Evolutionary conservation across 1,140 invertebrate genomes (phyloP), one percentile per base, ranked within the genome.

Genomic region (Maniola jurtina): DNA sequence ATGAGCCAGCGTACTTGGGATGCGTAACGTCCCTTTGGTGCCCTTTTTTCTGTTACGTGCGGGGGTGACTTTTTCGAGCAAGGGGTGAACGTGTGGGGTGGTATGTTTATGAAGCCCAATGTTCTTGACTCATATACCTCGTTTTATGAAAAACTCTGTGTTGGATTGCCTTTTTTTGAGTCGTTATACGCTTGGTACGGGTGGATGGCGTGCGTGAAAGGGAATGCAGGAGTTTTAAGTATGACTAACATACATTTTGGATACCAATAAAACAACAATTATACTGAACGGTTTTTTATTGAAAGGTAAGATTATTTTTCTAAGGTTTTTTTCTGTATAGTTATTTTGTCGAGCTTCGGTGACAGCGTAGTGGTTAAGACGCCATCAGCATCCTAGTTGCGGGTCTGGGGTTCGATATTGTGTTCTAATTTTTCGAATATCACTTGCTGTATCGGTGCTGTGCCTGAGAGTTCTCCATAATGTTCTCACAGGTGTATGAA

Each of bases 81-180:
- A 89, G 84, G 86, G 87, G 87, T 89, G 87, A 87, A 77, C 62
- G 68, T 71, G 80, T 87, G 77, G 86, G 87, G 86, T 86, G 78
- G 68, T 77, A 79, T 86, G 85, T 87, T 89, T 89, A 87, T 83
- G 78, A 79, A 76, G 81, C 66, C 66, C 79, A 76, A 84, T 88
- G 87, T 86, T 89, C 85, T 88, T 88, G 87, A 87, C 85, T 88
- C 85, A 88, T 80, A 88, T 89, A 84, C 81, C 85, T 84, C 77
- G 76, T 89, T 87, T 87, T 88, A 87, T 87, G 81, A 87, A 89
- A 83, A 86, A 85, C 77, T 84, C 76, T 82, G 76, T 42, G 74
- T 83, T 69, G 73, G 79, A 84, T 77, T 83, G 81, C 75, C 78
- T 76, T 80, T 80, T 82, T 80, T 81, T 80, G 74, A 80, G 71